Evolutionary conservation across 1,140 invertebrate genomes (phyloP), one percentile per base, ranked within the genome.

Genomic region (Drosophila mayri): DNA sequence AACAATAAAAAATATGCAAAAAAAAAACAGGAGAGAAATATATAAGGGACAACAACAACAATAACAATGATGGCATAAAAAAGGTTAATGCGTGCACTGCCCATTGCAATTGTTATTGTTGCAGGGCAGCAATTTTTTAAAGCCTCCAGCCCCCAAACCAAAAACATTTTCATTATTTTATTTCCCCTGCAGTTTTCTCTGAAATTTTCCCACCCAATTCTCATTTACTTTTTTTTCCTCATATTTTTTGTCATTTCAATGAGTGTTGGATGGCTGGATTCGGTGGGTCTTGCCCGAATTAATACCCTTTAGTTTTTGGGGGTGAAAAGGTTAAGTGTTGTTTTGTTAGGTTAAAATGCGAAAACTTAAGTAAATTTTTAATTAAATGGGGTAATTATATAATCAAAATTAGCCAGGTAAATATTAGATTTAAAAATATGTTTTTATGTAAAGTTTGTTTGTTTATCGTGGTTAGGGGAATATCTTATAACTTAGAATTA

Each of bases 221-320:
- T 70, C 65, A 71, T 70, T 71, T 58, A 28, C 52, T 44, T 55
- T n/a, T 68, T 50, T 49, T 49, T 60, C 52, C 74, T 58, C 78
- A 85, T 85, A 85, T 86, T 85, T 85, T 79, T 90, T 90, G 85
- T 90, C 85, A 90, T 90, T 90, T 90, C 81, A 90, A 90, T 90
- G 82, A 85, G 81, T 83, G 76, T 74, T 52, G 82, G 68, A 22
- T 22, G 22, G 40, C 46, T 46, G 28, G 22, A 37, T 37, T 65
- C 14, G 43, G 30, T 44, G n/a, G 43, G 30, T 57, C 16, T 30
- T 44, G 38, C 12, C 7, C 37, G 32, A 38, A n/a, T 18, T 7
- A 41, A 12, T 12, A 61, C 37, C 61, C 55, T 11, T 11, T 58
- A 28, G 6, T 18, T 52, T 38, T 57, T 22, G 16, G 6, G 63